A percentile compares a stretch with the other conserved stretches of the same genome.
Conservation (phyloP, 1,140 invertebrate species). For the Sipha flava region DNA sequence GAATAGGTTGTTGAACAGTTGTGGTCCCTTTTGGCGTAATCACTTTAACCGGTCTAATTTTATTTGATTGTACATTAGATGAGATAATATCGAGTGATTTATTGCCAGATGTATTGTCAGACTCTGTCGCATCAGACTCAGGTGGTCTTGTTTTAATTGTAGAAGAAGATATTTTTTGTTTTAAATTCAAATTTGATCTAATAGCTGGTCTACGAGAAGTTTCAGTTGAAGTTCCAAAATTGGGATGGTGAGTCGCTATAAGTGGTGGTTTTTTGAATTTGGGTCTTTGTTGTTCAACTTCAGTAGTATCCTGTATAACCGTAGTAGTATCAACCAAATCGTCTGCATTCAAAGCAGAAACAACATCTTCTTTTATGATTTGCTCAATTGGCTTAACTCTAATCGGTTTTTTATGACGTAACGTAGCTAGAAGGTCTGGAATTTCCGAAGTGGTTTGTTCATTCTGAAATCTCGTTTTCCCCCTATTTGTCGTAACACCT, state of each 20-base stretch:
- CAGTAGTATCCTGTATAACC: neutral
- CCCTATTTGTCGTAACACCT: constrained; percentile 20
- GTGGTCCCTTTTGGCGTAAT: neutral
- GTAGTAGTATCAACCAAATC: neutral
- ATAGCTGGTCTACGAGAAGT: neutral
- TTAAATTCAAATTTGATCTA: constrained; percentile 21
- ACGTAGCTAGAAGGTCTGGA: neutral
- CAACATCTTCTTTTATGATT: neutral
- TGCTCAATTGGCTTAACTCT: neutral
- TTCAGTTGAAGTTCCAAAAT: constrained; percentile 23
- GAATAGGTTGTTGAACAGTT: constrained; percentile 5
- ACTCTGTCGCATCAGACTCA: neutral
- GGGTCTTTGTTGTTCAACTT: neutral
- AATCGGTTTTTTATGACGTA: neutral
- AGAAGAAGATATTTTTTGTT: constrained; percentile 21
- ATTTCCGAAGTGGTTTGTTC: constrained; percentile 1
- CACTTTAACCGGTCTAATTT: neutral
- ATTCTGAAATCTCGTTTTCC: neutral
- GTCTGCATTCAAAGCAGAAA: neutral
- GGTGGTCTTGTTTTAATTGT: neutral
- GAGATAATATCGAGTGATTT: neutral
- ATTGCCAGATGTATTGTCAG: neutral
- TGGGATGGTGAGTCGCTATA: constrained; percentile 12
- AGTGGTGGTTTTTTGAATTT: constrained; percentile 18
- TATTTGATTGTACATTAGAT: neutral